Conservation (phyloP, 2,888 invertebrate species). For the Nomada fucata region DNA sequence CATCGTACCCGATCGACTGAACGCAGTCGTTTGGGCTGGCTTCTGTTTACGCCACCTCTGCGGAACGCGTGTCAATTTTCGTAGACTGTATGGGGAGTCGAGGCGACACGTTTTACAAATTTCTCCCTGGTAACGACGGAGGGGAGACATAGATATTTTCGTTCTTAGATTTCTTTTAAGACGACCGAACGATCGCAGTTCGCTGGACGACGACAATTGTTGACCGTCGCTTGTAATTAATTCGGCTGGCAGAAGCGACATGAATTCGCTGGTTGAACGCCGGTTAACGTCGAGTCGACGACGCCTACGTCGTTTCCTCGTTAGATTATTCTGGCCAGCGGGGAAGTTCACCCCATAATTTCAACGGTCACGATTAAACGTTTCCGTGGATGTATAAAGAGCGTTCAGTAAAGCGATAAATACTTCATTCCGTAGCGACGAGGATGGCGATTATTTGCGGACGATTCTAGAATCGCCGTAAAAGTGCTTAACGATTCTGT, state of each 20-base stretch:
- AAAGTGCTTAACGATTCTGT: no score
- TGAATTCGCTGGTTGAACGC: constrained; percentile 29
- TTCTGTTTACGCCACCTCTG: no score
- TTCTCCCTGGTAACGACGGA: no score
- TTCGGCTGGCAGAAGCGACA: constrained; percentile 26
- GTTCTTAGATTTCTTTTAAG: not conserved
- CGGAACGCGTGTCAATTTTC: no score
- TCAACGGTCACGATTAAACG: constrained; percentile 6
- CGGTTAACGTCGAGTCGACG: constrained; percentile 32
- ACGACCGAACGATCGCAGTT: constrained; percentile 21
- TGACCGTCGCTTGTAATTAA: constrained; percentile 41
- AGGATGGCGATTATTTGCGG: no score
- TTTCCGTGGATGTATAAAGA: not conserved
- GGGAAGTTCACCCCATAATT: constrained; percentile 29
- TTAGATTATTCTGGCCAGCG: constrained; percentile 24
- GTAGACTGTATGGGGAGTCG: no score
- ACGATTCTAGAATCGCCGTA: no score
- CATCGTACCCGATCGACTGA: no score
- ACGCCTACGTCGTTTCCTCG: constrained; percentile 21
- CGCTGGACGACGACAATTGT: constrained; percentile 28
- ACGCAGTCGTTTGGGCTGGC: no score
- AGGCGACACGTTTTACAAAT: no score
- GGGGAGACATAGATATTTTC: no score
- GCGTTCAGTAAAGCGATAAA: not conserved
- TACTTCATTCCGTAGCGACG: no score